A percentile compares a stretch with the other conserved stretches of the same genome.
Conservation (phyloP, 2,888 invertebrate genomes). For the Caenorhabditis sp. region DNA sequence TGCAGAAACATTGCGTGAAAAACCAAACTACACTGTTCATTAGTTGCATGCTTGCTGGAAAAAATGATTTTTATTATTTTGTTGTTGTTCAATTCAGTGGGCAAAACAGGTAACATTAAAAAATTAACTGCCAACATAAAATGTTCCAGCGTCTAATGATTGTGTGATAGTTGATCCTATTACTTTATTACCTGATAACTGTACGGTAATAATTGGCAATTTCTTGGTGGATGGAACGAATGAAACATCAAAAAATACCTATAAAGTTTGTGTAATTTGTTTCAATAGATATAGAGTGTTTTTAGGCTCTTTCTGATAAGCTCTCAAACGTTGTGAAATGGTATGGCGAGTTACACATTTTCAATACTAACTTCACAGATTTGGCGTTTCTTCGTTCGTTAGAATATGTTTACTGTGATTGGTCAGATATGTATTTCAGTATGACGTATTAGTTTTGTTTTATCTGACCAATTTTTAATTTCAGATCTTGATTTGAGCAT, state of each 20-base stretch:
- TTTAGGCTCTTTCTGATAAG: slow-evolving; percentile 3
- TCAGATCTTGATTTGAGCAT: background rate
- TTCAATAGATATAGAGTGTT: background rate
- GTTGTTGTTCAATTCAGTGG: background rate
- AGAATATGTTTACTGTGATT: slow-evolving; percentile 1
- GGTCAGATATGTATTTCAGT: slow-evolving; percentile 2
- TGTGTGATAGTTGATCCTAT: slow-evolving; percentile 6
- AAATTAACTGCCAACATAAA: background rate
- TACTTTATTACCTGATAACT: slow-evolving; percentile 7
- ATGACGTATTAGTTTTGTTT: background rate
- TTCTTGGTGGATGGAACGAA: slow-evolving; percentile 6
- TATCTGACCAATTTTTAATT: background rate
- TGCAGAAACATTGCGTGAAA: too few relatives aligned
- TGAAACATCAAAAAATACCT: background rate
- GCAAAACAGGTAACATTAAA: background rate
- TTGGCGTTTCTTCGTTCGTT: slow-evolving; percentile 10
- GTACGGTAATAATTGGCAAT: slow-evolving; percentile 11
- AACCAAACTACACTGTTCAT: background rate
- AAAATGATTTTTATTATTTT: background rate
- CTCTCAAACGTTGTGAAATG: slow-evolving; percentile 1
- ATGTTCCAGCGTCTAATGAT: background rate
- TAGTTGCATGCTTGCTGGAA: background rate
- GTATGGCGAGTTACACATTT: slow-evolving; percentile 9
- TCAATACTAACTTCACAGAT: slow-evolving; percentile 11
- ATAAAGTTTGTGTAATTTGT: background rate